Evolutionary conservation across 2,888 invertebrate genomes (phyloP).

Genomic region (Arge pagana): DNA sequence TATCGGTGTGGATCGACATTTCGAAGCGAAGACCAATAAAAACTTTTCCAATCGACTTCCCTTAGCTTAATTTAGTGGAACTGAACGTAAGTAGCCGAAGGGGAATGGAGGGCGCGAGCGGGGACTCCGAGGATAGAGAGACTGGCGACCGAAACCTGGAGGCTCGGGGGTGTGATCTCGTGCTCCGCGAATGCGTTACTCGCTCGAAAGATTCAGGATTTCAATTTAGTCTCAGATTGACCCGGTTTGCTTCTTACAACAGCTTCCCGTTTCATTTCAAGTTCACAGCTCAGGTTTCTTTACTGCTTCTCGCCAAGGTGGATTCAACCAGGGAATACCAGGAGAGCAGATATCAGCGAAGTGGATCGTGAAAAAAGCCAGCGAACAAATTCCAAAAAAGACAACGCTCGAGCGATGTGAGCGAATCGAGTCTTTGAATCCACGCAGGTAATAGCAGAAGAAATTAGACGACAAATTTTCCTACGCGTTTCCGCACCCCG

Average conservation of each 20-base stretch:
- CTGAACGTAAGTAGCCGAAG: slow-evolving; percentile 35
- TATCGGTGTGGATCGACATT: slow-evolving; percentile 41
- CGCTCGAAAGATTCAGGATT: slow-evolving; percentile 30
- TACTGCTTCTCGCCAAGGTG: too few species aligned
- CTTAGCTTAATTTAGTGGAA: slow-evolving; percentile 44
- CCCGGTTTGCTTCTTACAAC: slow-evolving; percentile 34
- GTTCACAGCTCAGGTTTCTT: not conserved
- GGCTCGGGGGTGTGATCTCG: slow-evolving; percentile 19
- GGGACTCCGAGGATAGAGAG: not conserved
- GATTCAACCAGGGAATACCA: too few species aligned
- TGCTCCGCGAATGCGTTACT: slow-evolving; percentile 20
- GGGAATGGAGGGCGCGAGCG: not conserved
- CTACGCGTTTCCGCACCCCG: too few species aligned
- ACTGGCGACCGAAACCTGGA: slow-evolving; percentile 6
- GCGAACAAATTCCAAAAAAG: too few species aligned
- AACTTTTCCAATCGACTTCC: slow-evolving; percentile 52
- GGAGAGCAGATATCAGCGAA: too few species aligned
- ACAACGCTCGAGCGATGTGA: too few species aligned
- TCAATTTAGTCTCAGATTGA: slow-evolving; percentile 36
- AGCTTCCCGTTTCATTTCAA: slow-evolving; percentile 30
- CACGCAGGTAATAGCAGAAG: too few species aligned
- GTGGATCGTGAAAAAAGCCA: too few species aligned
- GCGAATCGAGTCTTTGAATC: too few species aligned
- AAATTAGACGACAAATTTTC: too few species aligned
- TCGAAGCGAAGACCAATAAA: slow-evolving; percentile 47